Evolutionary conservation across 2,797 vertebrate species (phyloP), one percentile per base, ranked within the genome.

Genomic region (Centroberyx gerrardi): DNA sequence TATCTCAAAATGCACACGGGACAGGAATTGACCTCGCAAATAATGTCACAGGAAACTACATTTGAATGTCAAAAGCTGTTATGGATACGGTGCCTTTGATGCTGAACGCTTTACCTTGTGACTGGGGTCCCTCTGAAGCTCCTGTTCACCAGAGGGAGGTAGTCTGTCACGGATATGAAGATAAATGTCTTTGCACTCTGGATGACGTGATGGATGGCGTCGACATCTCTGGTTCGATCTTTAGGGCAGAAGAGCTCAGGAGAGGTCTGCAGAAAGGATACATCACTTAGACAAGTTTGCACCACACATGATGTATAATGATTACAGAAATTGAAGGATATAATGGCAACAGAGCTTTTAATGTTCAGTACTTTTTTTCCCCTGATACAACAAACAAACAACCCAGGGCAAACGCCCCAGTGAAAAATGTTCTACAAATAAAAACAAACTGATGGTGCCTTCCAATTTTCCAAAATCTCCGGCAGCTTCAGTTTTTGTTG

Each of bases 131-230:
- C 95, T 87, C 93, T 95, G 75, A 93, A 92, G 1, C 92, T 95
- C 46, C 94, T 96, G 89, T 86, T 95, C 48, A 97, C 89, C 38
- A 97, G 93, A 0, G 97, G 97, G 83, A 98, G 90, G 87, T 97
- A 98, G 90, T 98, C 96, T 8, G 90, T 97, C 90, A 98, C 96
- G 0, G 97, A 97, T 8, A 98, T 96, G 83, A 96, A 97, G 62
- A 97, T 90, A 8, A 97, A 98, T 17, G 93, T 93, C 68, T 95
- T 94, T 1, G 97, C 97, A 0, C 94, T 95, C 4, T 97, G 97
- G 0, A 98, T 96, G 82, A 98, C 96, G 17, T 95, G 95, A 88
- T 95, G 92, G 82, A 98, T 97, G 88, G 97, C 97, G 2, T 98
- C 97, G 14, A 97, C 87, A 82, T 98, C 96, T 90, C 94, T 92